These are phyloP conservation scores for Speoplatyrhinus poulsoni DNA, from an alignment of 2,113 vertebrate species.

Conservation along the genomic window DNA sequence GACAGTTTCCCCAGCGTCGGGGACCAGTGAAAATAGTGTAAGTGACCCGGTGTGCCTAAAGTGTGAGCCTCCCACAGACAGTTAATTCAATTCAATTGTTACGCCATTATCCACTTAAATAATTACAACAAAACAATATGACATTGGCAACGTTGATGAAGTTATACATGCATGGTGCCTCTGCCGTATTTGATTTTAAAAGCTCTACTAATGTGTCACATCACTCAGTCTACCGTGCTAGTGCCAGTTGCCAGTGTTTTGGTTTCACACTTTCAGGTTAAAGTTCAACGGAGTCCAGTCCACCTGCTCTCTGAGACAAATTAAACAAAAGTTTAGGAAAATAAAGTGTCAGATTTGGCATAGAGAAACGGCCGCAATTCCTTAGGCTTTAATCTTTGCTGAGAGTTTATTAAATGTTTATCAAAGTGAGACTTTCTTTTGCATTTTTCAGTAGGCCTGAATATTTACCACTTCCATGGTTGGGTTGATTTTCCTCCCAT, in stretches of 20 bases:
- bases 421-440: not conserved
- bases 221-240: slow-evolving; percentile 34
- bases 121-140: slow-evolving; percentile 4
- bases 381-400: too few relatives aligned
- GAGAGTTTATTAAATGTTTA: not conserved
- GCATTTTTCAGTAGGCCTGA: not conserved
- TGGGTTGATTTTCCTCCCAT: not conserved
- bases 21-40: slow-evolving; percentile 86
- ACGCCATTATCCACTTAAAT: not conserved
- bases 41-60: slow-evolving; percentile 46
- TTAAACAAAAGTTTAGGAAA: not conserved
- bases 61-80: not conserved
- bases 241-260: slow-evolving; percentile 44
- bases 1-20: slow-evolving; percentile 91
- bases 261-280: slow-evolving; percentile 64
- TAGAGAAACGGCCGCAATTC: not conserved
- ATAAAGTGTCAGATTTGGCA: not conserved
- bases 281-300: slow-evolving; percentile 37
- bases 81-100: slow-evolving; percentile 9
- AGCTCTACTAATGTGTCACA: slow-evolving; percentile 37
- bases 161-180: slow-evolving; percentile 1
- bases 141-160: not conserved
- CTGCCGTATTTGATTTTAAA: slow-evolving; percentile 10
- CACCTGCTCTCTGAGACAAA: not conserved
- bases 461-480: not conserved